Evolutionary conservation across 53 echinoderm and acorn worm species (phyloP).

Genomic region (Antedon mediterranea): DNA sequence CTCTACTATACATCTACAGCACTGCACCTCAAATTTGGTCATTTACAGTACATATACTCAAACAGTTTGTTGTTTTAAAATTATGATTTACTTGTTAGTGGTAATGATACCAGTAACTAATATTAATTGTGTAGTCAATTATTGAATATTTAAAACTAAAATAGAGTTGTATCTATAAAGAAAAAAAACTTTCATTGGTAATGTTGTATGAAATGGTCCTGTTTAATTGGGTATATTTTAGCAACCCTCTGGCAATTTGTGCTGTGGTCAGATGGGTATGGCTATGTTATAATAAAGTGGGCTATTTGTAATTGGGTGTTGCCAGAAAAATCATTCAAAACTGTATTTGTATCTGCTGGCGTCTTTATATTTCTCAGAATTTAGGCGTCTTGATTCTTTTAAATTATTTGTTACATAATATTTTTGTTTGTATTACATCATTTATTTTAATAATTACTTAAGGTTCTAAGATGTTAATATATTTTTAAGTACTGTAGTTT

Average conservation of each 20-base stretch:
- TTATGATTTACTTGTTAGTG: neutral
- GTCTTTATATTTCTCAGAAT: no score
- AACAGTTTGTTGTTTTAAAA: neutral
- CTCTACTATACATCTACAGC: no score
- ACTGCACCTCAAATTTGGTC: no score
- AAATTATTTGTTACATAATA: neutral
- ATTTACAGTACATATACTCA: no score
- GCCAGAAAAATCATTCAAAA: no score
- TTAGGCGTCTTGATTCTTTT: neutral
- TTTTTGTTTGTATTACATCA: neutral
- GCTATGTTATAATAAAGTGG: no score
- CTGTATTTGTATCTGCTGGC: no score
- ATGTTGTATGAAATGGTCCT: neutral
- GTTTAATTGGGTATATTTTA: neutral
- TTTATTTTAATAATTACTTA: conserved; percentile 1
- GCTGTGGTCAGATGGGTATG: neutral
- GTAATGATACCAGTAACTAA: neutral
- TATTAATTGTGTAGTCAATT: neutral
- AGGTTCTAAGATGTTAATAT: neutral
- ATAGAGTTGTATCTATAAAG: neutral
- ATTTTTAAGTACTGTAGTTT: neutral
- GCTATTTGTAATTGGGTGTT: no score
- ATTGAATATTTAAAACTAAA: neutral
- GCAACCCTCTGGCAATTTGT: neutral
- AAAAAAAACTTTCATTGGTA: neutral